Evolutionary conservation across 2,888 invertebrate genomes (phyloP), one percentile per base, ranked within the genome.

Genomic region (Alloscopus bannaensis): DNA sequence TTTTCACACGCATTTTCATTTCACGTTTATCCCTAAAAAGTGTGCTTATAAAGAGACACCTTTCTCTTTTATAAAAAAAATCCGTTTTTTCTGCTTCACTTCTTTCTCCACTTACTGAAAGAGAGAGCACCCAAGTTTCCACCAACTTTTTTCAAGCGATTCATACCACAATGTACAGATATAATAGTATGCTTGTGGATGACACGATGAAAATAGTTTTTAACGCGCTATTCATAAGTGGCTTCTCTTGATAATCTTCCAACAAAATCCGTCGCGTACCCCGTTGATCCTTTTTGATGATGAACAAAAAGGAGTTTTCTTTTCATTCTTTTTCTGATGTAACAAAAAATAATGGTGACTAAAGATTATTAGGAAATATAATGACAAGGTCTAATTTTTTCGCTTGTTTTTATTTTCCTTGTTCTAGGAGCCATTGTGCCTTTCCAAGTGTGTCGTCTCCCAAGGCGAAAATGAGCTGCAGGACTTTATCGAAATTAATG

Each of bases 401-500:
- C 45, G 18, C 24, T 29, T 52, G 29, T 52, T 36, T 18, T 72
- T 64, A 66, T 57, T 60, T 72, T 42, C 42, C 52, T 59, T 22
- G 59, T 47, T 60, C 68, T 86, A 92, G 90, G 97, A 97, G 88
- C 97, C 97, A 42, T 91, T 97, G 85, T 94, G 94, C 89, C 90
- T 98, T 87, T 96, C 96, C 88, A 92, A 95, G 87, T 97, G 97
- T 89, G 94, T 98, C 84, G 94, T 98, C 75, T 94, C 94, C 70
- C 90, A 81, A 72, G 84, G 90, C 87, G 94, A 95, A 68, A 93
- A 94, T 78, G 96, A 97, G 86, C 93, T 94, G 88, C 95, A 96
- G 88, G 96, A 97, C 88, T 96, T 96, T 89, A 97, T 98, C 88
- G 98, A 98, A 91, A 93, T 98, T 84, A 96, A 96, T 89, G 97